Evolutionary conservation across 2,888 invertebrate genomes (phyloP).

Genomic region (Rosalia funebris): DNA sequence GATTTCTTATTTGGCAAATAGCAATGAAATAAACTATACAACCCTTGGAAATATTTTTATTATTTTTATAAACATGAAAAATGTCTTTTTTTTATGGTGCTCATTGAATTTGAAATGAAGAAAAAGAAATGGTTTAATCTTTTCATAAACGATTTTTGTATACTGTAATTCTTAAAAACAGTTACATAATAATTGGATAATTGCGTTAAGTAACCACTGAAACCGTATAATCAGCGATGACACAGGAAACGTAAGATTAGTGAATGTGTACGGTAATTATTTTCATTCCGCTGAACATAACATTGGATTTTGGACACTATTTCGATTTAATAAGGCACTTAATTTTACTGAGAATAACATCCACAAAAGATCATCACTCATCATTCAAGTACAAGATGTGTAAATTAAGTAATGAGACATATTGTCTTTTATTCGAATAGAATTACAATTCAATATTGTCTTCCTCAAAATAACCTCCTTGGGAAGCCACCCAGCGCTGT

Average conservation of each 20-base stretch:
- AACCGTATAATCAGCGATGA: not conserved
- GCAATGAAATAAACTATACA: too few relatives aligned
- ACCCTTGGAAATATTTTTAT: too few relatives aligned
- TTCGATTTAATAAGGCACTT: too few relatives aligned
- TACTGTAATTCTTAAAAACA: not conserved
- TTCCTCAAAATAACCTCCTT: not conserved
- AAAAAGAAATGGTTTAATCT: too few relatives aligned
- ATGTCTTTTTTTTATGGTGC: too few relatives aligned
- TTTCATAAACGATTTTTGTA: not conserved
- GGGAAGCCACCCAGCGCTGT: not conserved
- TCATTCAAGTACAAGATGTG: not conserved
- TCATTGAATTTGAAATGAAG: too few relatives aligned
- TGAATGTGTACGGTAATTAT: not conserved
- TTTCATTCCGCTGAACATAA: not conserved
- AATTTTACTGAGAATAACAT: too few relatives aligned
- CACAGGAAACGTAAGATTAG: not conserved
- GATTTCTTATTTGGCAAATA: too few relatives aligned
- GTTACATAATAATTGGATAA: conserved; percentile 5
- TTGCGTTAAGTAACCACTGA: not conserved
- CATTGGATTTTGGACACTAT: too few relatives aligned
- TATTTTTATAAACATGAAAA: too few relatives aligned
- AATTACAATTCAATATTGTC: not conserved
- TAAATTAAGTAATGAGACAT: not conserved
- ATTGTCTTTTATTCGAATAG: not conserved
- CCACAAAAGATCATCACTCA: too few relatives aligned